Percentiles rank a stretch among this genome's conserved stretches.
phyloP scores from a whole-genome alignment of 1,140 invertebrate genomes.

The Procambarus virginalis region DNA sequence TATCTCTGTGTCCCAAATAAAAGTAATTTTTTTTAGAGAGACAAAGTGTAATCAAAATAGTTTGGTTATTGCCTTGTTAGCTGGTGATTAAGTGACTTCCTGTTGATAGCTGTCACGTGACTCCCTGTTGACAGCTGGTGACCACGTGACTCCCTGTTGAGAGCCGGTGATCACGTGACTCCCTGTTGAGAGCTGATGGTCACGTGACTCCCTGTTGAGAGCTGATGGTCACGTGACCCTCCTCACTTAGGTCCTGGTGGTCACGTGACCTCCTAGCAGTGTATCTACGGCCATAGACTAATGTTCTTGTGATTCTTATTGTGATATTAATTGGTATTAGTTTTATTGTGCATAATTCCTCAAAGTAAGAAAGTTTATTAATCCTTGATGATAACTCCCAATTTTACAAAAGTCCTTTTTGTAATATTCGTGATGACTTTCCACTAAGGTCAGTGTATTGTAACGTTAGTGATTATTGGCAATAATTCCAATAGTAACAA shows the following conservation, averaged over 20 bases:
- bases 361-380: not conserved
- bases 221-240: too few relatives aligned
- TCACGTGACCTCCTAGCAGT: not conserved
- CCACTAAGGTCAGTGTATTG: too few relatives aligned
- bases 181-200: too few relatives aligned
- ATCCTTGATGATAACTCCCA: not conserved
- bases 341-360: not conserved
- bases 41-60: not conserved
- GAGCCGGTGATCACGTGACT: too few relatives aligned
- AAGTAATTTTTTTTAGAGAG: not conserved
- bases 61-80: not conserved
- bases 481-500: too few relatives aligned
- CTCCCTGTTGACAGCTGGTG: too few relatives aligned
- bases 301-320: slow-evolving; percentile 23
- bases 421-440: too few relatives aligned
- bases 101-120: too few relatives aligned
- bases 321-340: slow-evolving; percentile 43
- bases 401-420: not conserved
- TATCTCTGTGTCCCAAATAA: not conserved
- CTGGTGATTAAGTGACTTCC: not conserved
- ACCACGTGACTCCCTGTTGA: too few relatives aligned
- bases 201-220: too few relatives aligned
- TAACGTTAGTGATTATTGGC: too few relatives aligned
- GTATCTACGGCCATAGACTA: not conserved
- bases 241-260: not conserved